phyloP scores from a whole-genome alignment of 37 sponge, comb jelly and placozoan species.

The Halichondria panicea region DNA sequence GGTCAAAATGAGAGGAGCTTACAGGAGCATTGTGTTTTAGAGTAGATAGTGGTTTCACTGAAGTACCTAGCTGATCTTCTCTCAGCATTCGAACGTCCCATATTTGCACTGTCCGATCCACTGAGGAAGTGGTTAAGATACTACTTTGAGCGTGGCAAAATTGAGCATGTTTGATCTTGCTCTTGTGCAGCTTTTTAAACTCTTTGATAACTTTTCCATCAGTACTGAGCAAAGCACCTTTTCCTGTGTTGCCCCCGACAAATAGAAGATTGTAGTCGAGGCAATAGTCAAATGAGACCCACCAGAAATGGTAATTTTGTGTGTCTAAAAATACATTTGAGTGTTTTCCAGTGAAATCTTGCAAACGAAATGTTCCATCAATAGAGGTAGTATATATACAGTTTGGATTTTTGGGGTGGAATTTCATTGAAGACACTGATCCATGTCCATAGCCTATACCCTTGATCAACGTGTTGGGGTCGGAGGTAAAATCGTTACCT shows the following conservation, averaged over 20 bases:
- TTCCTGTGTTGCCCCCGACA: constrained; percentile 51
- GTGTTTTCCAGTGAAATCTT: constrained; percentile 49
- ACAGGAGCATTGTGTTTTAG: constrained; percentile 25
- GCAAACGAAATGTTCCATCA: constrained; percentile 48
- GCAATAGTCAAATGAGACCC: constrained; percentile 27
- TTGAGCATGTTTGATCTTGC: constrained; percentile 61
- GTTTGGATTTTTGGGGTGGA: constrained; percentile 27
- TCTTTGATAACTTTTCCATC: constrained; percentile 1
- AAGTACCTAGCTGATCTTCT: neutral
- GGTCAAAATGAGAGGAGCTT: constrained; percentile 60
- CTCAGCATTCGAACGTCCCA: constrained; percentile 61
- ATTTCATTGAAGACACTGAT: constrained; percentile 58
- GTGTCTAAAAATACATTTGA: constrained; percentile 54
- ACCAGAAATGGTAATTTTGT: constrained; percentile 36
- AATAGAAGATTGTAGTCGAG: constrained; percentile 9
- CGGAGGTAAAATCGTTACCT: neutral
- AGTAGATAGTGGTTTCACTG: constrained; percentile 18
- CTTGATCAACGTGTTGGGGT: constrained; percentile 12
- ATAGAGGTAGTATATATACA: constrained; percentile 57
- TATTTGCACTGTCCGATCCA: constrained; percentile 42
- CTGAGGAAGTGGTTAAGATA: constrained; percentile 57
- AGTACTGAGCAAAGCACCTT: constrained; percentile 27
- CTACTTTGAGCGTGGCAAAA: constrained; percentile 43
- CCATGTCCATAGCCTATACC: constrained; percentile 67
- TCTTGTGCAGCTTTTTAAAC: constrained; percentile 45